These are phyloP conservation scores for Acanthurus tractus DNA, from an alignment of 2,797 vertebrate genomes.

Conservation along the genomic window DNA sequence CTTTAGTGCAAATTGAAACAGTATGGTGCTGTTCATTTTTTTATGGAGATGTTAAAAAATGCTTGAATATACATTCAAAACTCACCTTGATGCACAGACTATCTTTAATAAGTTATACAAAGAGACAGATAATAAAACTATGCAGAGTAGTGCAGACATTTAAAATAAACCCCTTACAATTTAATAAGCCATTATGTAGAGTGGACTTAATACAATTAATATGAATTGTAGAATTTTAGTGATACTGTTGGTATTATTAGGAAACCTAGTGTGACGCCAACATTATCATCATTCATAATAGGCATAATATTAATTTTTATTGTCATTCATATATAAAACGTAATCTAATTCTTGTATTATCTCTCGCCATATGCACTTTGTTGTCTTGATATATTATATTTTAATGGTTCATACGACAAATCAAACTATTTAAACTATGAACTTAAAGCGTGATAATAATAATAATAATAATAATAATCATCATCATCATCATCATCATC, in stretches of 20 bases:
- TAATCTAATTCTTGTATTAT: too few species aligned
- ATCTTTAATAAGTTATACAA: slow-evolving; percentile 2
- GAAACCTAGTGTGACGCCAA: not conserved
- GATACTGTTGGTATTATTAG: too few species aligned
- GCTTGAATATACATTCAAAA: not conserved
- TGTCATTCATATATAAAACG: not conserved
- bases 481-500: too few species aligned
- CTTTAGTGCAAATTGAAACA: slow-evolving; percentile 13
- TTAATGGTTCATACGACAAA: too few species aligned
- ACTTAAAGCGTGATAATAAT: too few species aligned
- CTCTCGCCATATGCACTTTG: not conserved
- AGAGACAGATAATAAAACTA: not conserved
- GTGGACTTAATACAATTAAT: too few species aligned
- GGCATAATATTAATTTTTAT: not conserved
- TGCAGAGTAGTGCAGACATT: not conserved
- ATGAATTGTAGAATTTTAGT: too few species aligned
- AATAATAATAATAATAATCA: too few species aligned
- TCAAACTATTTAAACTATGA: too few species aligned
- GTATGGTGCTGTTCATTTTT: slow-evolving; percentile 7
- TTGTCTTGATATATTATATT: too few species aligned
- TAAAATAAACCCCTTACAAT: not conserved
- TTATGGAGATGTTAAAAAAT: slow-evolving; percentile 16
- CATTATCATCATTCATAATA: not conserved
- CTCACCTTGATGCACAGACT: not conserved
- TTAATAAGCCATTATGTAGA: not conserved